These are phyloP conservation scores for Macrosteles quadrilineatus DNA, from an alignment of 1,140 invertebrate genomes.

Conservation along the genomic window DNA sequence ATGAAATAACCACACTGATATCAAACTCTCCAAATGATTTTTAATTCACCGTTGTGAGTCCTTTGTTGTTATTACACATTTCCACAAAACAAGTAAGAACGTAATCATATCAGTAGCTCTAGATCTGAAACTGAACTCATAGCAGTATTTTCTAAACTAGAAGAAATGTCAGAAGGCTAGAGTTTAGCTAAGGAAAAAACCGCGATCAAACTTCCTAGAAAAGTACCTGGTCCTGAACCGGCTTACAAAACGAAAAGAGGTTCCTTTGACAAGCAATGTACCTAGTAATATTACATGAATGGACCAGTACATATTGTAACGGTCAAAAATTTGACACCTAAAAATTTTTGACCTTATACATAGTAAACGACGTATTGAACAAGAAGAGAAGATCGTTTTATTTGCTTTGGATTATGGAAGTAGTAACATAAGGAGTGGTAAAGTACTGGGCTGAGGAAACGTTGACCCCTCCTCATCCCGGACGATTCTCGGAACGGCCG, in stretches of 20 bases:
- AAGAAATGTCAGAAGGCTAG: conserved; percentile 50
- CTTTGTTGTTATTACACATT: conserved; percentile 7
- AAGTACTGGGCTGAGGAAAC: too few relatives aligned
- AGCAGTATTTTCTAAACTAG: conserved; percentile 50
- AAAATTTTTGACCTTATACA: too few relatives aligned
- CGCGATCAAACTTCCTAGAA: conserved; percentile 42
- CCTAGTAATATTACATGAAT: too few relatives aligned
- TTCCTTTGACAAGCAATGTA: conserved; percentile 39
- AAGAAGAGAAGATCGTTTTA: too few relatives aligned
- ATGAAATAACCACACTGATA: conserved; percentile 50
- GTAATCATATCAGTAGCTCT: conserved; percentile 44
- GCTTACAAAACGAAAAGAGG: conserved; percentile 32
- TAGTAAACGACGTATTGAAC: too few relatives aligned
- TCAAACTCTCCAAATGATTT: conserved; percentile 41
- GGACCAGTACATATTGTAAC: too few relatives aligned
- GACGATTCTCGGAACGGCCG: too few relatives aligned
- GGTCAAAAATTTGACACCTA: too few relatives aligned
- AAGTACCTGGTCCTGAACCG: conserved; percentile 42
- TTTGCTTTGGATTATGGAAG: too few relatives aligned
- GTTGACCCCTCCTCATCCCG: too few relatives aligned
- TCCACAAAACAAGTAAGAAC: conserved; percentile 38
- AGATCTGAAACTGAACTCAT: conserved; percentile 50
- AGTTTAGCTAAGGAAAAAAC: conserved; percentile 48
- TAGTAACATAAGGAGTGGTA: too few relatives aligned
- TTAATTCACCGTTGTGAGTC: conserved; percentile 39